Conservation (phyloP, 2,888 invertebrate species). For the Pseudococcus longispinus region DNA sequence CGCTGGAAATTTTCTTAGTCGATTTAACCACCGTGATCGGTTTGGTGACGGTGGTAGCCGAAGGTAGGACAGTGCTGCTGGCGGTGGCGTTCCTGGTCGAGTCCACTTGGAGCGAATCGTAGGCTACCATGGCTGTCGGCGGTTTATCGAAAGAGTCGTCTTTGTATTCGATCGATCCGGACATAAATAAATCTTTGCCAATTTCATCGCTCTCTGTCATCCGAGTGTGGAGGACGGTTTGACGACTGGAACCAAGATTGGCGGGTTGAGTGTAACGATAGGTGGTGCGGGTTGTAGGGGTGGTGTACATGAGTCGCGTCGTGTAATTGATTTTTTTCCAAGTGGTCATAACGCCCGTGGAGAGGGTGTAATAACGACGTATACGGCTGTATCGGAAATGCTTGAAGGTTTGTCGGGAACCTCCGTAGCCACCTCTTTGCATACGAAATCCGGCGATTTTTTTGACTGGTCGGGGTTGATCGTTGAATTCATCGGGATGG, state of each 20-base stretch:
- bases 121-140: neutral
- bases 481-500: neutral
- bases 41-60: neutral
- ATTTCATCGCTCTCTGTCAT: slow-evolving; percentile 8
- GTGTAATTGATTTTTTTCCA: neutral
- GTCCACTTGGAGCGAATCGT: neutral
- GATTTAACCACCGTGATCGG: neutral
- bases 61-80: neutral
- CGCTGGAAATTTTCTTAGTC: neutral
- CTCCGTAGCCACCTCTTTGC: neutral
- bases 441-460: neutral
- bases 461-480: neutral
- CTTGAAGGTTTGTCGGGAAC: neutral
- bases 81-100: neutral
- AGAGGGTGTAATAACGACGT: slow-evolving; percentile 3
- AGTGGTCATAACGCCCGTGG: neutral
- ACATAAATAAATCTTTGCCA: neutral
- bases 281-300: neutral
- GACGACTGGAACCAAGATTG: neutral
- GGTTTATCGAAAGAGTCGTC: slow-evolving; percentile 6
- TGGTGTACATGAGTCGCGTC: neutral
- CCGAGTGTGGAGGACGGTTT: neutral
- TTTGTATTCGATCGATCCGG: neutral
- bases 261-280: neutral
- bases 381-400: slow-evolving; percentile 10